A percentile compares a stretch with the other conserved stretches of the same genome.
Evolutionary conservation across 2,797 vertebrate species (phyloP).

Genomic region (Acanthiza pusilla): DNA sequence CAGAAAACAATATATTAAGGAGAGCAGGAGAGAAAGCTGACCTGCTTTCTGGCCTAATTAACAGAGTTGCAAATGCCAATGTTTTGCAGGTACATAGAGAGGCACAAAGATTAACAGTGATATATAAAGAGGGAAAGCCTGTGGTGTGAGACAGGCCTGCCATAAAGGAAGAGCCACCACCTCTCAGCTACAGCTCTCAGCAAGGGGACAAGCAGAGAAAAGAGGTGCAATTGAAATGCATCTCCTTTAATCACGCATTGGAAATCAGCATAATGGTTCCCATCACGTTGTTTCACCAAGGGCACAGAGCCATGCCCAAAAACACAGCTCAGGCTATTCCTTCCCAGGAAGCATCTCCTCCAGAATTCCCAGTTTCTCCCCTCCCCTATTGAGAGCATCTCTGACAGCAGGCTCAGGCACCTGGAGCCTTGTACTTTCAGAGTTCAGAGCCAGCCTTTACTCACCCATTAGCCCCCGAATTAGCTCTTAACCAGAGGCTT

Average conservation of each 20-base stretch:
- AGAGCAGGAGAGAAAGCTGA: neutral
- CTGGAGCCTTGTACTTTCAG: neutral
- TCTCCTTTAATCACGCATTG: neutral
- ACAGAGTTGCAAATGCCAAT: neutral
- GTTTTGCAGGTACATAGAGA: neutral
- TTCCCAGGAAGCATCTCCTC: neutral
- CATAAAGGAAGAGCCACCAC: neutral
- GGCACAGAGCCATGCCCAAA: neutral
- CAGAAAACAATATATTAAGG: constrained; percentile 36
- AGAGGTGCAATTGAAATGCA: neutral
- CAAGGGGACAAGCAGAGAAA: neutral
- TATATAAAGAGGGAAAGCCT: neutral
- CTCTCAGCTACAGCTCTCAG: neutral
- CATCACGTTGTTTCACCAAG: neutral
- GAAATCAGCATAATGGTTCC: neutral
- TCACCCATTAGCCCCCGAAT: accelerated
- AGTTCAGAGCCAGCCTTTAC: neutral
- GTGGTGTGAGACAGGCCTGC: neutral
- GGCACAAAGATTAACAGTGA: neutral
- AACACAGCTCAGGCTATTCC: neutral
- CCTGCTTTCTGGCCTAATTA: constrained; percentile 45
- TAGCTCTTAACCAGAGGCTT: neutral
- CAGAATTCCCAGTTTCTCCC: neutral
- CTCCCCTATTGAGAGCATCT: neutral
- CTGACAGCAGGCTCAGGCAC: neutral